Percentiles rank a stretch among this genome's conserved stretches.
These are phyloP conservation scores for Pangasianodon gigas DNA, from an alignment of 2,113 vertebrate species.

Conservation along the genomic window DNA sequence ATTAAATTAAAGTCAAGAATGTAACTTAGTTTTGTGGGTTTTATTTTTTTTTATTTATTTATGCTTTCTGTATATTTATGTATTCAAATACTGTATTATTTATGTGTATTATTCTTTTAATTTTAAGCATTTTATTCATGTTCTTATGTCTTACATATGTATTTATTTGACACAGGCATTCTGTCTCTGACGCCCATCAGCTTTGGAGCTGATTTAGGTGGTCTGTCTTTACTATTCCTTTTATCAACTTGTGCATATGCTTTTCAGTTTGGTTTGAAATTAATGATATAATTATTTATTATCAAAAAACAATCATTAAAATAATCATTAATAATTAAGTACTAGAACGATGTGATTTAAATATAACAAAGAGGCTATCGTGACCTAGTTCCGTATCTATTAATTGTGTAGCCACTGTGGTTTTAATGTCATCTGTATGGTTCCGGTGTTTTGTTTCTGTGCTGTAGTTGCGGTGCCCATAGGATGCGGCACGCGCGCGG, in stretches of 20 bases:
- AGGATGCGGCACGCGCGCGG: conserved; percentile 81
- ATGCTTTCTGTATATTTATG: background rate
- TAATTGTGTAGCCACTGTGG: background rate
- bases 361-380: background rate
- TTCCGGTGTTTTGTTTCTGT: conserved; percentile 8
- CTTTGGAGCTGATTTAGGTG: conserved; percentile 54
- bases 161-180: conserved; percentile 50
- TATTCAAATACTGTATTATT: background rate
- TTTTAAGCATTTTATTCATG: background rate
- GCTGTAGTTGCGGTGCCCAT: conserved; percentile 75
- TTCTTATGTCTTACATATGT: background rate
- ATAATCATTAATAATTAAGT: background rate
- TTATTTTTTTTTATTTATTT: background rate
- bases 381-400: background rate
- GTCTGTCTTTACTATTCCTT: conserved; percentile 38
- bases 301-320: background rate
- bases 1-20: background rate
- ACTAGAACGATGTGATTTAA: background rate
- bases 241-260: background rate
- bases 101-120: background rate
- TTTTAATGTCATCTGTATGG: background rate
- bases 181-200: conserved; percentile 50
- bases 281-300: background rate
- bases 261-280: background rate
- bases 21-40: background rate